A percentile compares a stretch with the other conserved stretches of the same genome.
Conservation (phyloP, 2,113 vertebrate genomes). For the Oxyura jamaicensis region DNA sequence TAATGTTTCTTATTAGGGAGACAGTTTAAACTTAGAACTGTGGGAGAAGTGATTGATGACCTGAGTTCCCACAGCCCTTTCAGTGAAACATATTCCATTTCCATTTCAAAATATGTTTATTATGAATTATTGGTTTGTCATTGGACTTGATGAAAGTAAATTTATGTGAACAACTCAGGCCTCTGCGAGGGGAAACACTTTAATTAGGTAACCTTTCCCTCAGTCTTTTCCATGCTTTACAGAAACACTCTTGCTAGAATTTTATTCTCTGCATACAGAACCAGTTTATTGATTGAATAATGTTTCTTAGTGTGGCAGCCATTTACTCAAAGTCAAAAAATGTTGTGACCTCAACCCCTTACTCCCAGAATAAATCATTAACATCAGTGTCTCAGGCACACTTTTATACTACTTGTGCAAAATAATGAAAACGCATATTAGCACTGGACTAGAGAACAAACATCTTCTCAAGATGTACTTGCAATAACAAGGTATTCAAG, state of each 20-base stretch:
- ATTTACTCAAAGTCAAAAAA: constrained; percentile 51
- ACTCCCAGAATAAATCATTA: constrained; percentile 8
- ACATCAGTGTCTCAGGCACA: neutral
- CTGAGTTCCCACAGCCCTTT: constrained; percentile 8
- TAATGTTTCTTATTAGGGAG: constrained; percentile 57
- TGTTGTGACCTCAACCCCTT: constrained; percentile 19
- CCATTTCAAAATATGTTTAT: constrained; percentile 61
- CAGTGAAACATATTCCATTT: constrained; percentile 46
- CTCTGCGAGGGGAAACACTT: neutral
- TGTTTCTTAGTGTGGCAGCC: constrained; percentile 10
- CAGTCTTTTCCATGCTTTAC: neutral
- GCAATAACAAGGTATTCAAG: neutral
- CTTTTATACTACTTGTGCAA: neutral
- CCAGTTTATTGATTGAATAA: constrained; percentile 37
- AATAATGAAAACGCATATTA: neutral
- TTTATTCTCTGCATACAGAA: constrained; percentile 33
- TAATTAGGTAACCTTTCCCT: constrained; percentile 11
- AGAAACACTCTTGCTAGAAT: neutral
- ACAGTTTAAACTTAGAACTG: constrained; percentile 36
- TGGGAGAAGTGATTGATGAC: constrained; percentile 60
- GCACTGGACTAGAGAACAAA: neutral
- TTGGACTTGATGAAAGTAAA: constrained; percentile 39
- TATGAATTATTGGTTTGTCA: constrained; percentile 66
- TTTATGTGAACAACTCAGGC: constrained; percentile 1
- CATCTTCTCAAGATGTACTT: neutral